Percentiles rank a stretch among this genome's conserved stretches.
phyloP scores from a whole-genome alignment of 2,113 vertebrate genomes.

The Galbula dea region DNA sequence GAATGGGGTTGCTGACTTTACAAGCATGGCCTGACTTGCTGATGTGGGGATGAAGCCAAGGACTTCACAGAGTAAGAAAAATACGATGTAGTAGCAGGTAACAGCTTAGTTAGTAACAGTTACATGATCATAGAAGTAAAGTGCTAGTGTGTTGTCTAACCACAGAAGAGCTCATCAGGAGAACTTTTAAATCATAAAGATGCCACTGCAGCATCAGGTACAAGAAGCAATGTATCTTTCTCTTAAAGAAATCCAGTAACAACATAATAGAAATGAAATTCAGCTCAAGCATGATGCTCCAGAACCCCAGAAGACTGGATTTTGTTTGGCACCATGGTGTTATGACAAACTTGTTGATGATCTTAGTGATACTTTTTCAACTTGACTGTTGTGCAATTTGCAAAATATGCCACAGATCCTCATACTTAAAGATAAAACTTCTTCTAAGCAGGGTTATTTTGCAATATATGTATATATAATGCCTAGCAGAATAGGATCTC shows the following conservation, averaged over 20 bases:
- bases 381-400: neutral
- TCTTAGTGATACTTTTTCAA: neutral
- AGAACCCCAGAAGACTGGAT: neutral
- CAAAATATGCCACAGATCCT: neutral
- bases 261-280: neutral
- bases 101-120: neutral
- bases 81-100: fast-evolving
- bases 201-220: neutral
- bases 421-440: neutral
- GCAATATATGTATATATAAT: neutral
- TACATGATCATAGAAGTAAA: neutral
- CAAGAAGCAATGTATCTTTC: neutral
- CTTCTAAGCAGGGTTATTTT: neutral
- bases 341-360: neutral
- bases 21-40: neutral
- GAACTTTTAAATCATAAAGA: neutral
- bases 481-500: neutral
- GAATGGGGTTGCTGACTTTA: neutral
- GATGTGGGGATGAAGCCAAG: neutral
- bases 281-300: neutral
- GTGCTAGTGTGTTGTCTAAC: neutral
- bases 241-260: neutral
- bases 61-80: neutral
- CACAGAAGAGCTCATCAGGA: neutral
- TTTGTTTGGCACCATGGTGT: neutral